Evolutionary conservation across 1,140 invertebrate genomes (phyloP).

Genomic region (Ylistrum balloti): DNA sequence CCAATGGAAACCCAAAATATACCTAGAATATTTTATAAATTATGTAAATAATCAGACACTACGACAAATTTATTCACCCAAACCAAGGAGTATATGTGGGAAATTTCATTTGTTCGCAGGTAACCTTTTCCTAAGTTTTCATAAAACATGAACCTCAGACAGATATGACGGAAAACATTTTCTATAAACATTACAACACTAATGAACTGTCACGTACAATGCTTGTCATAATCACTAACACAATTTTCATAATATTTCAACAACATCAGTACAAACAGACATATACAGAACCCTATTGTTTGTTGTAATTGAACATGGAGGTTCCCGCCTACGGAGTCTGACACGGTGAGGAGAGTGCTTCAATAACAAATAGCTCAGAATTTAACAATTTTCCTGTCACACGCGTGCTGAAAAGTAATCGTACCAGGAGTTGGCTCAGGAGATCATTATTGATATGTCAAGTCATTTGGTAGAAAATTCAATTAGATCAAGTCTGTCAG

Average conservation of each 20-base stretch:
- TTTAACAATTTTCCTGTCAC: background rate
- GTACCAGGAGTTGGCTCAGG: background rate
- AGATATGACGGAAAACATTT: no score
- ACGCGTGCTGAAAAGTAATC: background rate
- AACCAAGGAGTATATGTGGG: no score
- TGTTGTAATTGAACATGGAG: background rate
- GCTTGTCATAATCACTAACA: background rate
- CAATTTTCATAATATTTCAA: background rate
- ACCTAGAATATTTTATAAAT: no score
- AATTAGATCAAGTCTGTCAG: background rate
- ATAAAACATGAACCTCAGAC: no score
- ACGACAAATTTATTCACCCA: no score
- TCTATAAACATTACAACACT: no score
- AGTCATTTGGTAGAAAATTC: background rate
- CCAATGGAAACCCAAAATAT: no score
- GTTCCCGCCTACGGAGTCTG: background rate
- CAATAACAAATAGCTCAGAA: background rate
- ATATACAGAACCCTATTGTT: background rate
- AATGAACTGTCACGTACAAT: background rate
- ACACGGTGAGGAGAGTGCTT: background rate
- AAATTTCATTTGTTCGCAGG: no score
- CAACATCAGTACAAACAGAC: background rate
- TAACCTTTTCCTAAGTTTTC: no score
- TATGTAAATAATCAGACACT: no score
- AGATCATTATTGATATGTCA: constrained; percentile 21